Base-by-base conservation (phyloP, 2,888 invertebrate species). In the Lasioglossum marginatum region DNA sequence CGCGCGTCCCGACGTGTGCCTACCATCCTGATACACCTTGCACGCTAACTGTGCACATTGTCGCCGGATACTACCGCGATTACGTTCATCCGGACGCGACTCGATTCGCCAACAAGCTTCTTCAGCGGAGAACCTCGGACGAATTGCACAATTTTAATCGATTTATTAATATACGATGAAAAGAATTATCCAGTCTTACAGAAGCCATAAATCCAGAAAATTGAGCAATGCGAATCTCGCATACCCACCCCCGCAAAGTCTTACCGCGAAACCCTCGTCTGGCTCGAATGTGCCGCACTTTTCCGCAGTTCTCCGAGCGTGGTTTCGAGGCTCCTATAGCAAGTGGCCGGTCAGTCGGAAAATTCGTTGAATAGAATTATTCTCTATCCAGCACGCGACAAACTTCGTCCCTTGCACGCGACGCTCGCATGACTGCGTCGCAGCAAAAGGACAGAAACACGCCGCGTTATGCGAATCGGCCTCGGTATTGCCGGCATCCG, bases 351-450 rank as follows among this genome's bases (percentile, higher is more conserved):
- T 88, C 90, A 76, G 82, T 87, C 81, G 90, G 87, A 87, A 90
- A 90, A 90, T 88, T 90, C 79, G 76, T 68, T 90, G 88, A 89
- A 89, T 89, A 79, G 89, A 88, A 89, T 89, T 89, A 89, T 87
- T 83, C 83, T 87, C 87, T 82, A 81, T 82, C 88, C 85, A 85
- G 88, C 83, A 84, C 88, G 88, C 89, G 89, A 89, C 88, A 89
- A 89, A 88, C 88, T 89, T 88, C 87, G 70, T 89, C 89, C 89
- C 89, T 86, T 84, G 83, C 79, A 75, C 89, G 71, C 82, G 89
- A 86, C 76, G 75, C 86, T 86, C 89, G 89, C 77, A 83, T 86
- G 89, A 89, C 70, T 86, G 89, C 88, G 82, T 70, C 82, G 48
- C 77, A 75, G 83, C 72, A 83, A 90, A 70, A 88, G 90, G 82